Percentiles rank a stretch among this genome's conserved stretches.
Evolutionary conservation across 2,113 vertebrate species (phyloP).

Genomic region (human (Homo sapiens)): GRCh38 chr1:151784001-151784500

Average conservation of each 20-base stretch:
- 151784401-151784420: background rate
- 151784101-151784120: background rate
- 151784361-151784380: background rate
- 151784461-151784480: background rate
- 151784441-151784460: background rate
- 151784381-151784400: background rate
- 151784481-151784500: background rate
- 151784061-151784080: background rate
- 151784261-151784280: background rate
- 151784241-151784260: background rate
- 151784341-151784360: background rate
- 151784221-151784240: background rate
- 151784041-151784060: background rate
- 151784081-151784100: background rate
- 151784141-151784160: background rate
- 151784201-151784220: background rate
- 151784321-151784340: background rate
- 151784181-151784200: background rate
- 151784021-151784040: background rate
- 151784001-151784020: background rate
- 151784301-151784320: background rate
- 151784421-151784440: background rate
- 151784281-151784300: background rate
- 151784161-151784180: background rate
- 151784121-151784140: background rate